Conservation (phyloP, 2,888 invertebrate species). For the Cephus rjabovi region DNA sequence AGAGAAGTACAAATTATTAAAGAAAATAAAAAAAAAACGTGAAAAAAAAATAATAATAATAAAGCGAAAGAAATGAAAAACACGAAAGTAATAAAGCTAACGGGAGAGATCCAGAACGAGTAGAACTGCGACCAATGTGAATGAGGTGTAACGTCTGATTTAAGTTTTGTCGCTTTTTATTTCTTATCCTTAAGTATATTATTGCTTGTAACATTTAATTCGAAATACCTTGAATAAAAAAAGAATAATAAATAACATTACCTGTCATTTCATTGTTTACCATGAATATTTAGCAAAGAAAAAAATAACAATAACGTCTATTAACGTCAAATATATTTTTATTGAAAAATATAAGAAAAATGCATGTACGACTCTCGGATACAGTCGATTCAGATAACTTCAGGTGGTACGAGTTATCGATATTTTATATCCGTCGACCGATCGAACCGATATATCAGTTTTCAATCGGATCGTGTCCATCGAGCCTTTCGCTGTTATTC, state of each 20-base stretch:
- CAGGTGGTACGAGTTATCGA: slow-evolving; percentile 7
- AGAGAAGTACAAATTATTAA: slow-evolving; percentile 58
- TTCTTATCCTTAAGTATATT: slow-evolving; percentile 53
- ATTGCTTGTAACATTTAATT: slow-evolving; percentile 55
- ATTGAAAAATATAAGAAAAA: background rate
- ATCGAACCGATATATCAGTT: slow-evolving; percentile 16
- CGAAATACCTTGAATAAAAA: slow-evolving; percentile 56
- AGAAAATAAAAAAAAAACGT: slow-evolving; percentile 37
- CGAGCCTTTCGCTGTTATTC: background rate
- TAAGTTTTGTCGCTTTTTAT: slow-evolving; percentile 56
- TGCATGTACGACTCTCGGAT: background rate
- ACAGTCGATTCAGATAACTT: background rate
- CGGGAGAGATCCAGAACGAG: slow-evolving; percentile 11
- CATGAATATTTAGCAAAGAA: background rate
- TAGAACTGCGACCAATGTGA: slow-evolving; percentile 40
- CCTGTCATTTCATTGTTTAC: background rate
- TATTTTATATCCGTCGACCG: slow-evolving; percentile 16
- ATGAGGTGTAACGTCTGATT: slow-evolving; percentile 54
- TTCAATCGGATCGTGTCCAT: slow-evolving; percentile 11
- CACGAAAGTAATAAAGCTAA: background rate
- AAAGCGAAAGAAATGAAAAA: slow-evolving; percentile 32
- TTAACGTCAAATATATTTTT: background rate
- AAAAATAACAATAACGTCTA: no score
- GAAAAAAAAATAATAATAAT: slow-evolving; percentile 37
- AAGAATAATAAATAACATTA: slow-evolving; percentile 52